These are phyloP conservation scores for Esox niger DNA, from an alignment of 2,113 vertebrate genomes.

Conservation along the genomic window DNA sequence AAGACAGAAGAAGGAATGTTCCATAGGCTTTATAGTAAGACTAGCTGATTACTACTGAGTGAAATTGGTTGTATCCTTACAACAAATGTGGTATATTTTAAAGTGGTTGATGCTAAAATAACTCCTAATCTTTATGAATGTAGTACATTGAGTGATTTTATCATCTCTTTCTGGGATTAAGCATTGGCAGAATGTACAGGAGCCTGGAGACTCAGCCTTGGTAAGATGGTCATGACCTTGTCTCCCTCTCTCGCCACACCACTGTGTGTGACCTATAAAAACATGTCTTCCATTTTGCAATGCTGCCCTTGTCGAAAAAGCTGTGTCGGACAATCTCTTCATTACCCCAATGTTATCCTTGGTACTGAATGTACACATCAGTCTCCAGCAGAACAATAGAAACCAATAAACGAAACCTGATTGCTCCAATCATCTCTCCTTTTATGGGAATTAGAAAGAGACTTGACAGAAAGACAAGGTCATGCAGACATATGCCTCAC, in stretches of 20 bases:
- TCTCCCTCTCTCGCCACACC: too few species aligned
- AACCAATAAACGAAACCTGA: slow-evolving; percentile 8
- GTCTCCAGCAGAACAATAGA: not conserved
- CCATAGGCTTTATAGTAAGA: too few species aligned
- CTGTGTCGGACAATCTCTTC: not conserved
- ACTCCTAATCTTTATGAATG: not conserved
- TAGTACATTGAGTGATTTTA: not conserved
- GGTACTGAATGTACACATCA: too few species aligned
- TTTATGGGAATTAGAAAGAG: slow-evolving; percentile 3
- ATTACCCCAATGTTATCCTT: slow-evolving; percentile 3
- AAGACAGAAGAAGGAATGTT: too few species aligned
- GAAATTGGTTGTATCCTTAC: too few species aligned
- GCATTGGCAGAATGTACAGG: not conserved
- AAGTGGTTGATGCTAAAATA: too few species aligned
- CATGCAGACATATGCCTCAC: not conserved
- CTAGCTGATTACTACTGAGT: too few species aligned
- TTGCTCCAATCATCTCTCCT: slow-evolving; percentile 9
- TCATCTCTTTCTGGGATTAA: not conserved
- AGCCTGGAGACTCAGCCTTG: not conserved
- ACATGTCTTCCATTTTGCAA: not conserved
- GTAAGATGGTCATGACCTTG: not conserved
- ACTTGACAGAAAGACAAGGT: not conserved
- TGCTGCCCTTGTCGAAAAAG: not conserved
- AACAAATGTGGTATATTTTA: too few species aligned
- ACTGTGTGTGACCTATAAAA: not conserved